Evolutionary conservation across 1,140 invertebrate species (phyloP).

Genomic region (Coelopa frigida): DNA sequence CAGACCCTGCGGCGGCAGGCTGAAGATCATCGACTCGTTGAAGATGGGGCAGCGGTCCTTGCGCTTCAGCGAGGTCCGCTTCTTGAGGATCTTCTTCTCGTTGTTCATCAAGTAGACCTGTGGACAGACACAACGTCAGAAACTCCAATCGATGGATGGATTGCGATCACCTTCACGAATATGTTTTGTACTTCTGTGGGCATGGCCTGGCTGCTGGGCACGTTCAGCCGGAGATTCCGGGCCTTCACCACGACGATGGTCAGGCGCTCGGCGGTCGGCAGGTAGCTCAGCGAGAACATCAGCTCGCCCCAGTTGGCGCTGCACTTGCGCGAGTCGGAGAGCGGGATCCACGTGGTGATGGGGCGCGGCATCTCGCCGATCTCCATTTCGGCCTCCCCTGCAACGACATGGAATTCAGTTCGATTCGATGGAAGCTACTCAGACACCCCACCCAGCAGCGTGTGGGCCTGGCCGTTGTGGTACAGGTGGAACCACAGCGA

Average conservation of each 20-base stretch:
- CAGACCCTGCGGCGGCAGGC: slow-evolving; percentile 56
- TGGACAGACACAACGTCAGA: not conserved
- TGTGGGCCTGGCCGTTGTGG: slow-evolving; percentile 41
- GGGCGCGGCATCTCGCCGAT: slow-evolving; percentile 46
- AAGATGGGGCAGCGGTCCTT: slow-evolving; percentile 66
- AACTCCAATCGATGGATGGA: not conserved
- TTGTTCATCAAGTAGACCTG: slow-evolving; percentile 69
- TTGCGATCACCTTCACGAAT: slow-evolving; percentile 38
- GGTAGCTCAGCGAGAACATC: slow-evolving; percentile 75
- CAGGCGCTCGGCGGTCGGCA: slow-evolving; percentile 69
- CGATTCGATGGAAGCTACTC: not conserved
- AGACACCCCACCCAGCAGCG: slow-evolving; percentile 26
- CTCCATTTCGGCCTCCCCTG: slow-evolving; percentile 48
- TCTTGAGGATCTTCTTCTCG: slow-evolving; percentile 69
- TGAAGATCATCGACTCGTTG: slow-evolving; percentile 75
- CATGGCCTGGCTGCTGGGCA: slow-evolving; percentile 27
- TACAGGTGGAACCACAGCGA: slow-evolving; percentile 44
- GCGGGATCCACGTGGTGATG: slow-evolving; percentile 50
- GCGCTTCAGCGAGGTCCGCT: slow-evolving; percentile 63
- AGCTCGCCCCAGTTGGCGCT: slow-evolving; percentile 63
- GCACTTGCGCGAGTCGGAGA: slow-evolving; percentile 49
- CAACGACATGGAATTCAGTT: not conserved
- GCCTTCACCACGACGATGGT: slow-evolving; percentile 77
- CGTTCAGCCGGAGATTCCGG: slow-evolving; percentile 57
- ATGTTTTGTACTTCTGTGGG: slow-evolving; percentile 23